Percentiles rank a stretch among this genome's conserved stretches.
phyloP scores from a whole-genome alignment of 2,888 invertebrate genomes.

The Dichetophora obliterata region DNA sequence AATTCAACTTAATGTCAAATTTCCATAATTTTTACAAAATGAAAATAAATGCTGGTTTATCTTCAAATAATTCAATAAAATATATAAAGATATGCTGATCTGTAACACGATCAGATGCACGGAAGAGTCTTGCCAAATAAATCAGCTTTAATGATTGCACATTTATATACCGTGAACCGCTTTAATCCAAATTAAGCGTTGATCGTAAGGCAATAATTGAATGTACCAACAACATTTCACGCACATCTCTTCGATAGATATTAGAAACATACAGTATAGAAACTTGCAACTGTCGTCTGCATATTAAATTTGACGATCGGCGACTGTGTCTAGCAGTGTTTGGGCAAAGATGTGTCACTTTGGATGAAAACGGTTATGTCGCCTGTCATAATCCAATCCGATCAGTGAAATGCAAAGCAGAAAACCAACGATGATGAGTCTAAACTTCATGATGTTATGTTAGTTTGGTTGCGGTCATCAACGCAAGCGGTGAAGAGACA shows the following conservation, averaged over 20 bases:
- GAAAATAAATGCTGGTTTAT: not conserved
- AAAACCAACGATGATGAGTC: constrained; percentile 18
- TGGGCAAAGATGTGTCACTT: constrained; percentile 34
- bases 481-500: no score
- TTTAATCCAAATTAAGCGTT: constrained; percentile 61
- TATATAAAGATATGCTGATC: not conserved
- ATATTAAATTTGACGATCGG: constrained; percentile 11
- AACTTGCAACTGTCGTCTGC: constrained; percentile 3
- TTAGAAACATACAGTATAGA: not conserved
- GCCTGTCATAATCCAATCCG: constrained; percentile 46
- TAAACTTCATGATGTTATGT: not conserved
- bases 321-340: constrained; percentile 32
- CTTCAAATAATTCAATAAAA: not conserved
- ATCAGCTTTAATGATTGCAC: constrained; percentile 5
- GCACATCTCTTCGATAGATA: not conserved
- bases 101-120: not conserved
- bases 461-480: not conserved
- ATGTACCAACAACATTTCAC: constrained; percentile 5
- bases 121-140: constrained; percentile 13
- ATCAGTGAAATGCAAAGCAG: constrained; percentile 23
- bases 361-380: constrained; percentile 47
- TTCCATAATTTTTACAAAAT: not conserved
- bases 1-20: not conserved
- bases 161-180: not conserved
- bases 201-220: constrained; percentile 52